Conservation (phyloP, 2,888 invertebrate species). For the Plagodis pulveraria region DNA sequence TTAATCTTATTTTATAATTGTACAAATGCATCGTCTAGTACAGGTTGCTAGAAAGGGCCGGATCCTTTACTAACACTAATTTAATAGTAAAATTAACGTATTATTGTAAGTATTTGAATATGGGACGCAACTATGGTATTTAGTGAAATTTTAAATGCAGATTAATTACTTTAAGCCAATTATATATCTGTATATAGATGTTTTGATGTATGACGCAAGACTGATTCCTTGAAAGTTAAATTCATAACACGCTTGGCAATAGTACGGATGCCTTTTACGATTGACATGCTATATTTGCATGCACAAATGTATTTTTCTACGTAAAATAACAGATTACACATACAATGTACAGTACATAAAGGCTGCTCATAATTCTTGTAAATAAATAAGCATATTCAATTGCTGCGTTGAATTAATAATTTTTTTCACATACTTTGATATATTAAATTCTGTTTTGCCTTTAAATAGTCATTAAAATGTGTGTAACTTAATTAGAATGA, state of each 20-base stretch:
- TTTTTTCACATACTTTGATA: too few relatives aligned
- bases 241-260: constrained; percentile 6
- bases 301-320: too few relatives aligned
- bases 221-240: constrained; percentile 68
- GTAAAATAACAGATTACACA: too few relatives aligned
- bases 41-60: constrained; percentile 75
- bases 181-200: constrained; percentile 75
- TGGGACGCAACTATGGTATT: constrained; percentile 83
- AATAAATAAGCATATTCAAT: too few relatives aligned
- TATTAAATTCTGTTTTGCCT: too few relatives aligned
- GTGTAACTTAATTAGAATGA: too few relatives aligned
- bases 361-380: too few relatives aligned
- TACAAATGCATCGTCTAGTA: constrained; percentile 67
- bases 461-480: too few relatives aligned
- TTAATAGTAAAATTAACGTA: constrained; percentile 65
- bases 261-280: background rate
- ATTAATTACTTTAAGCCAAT: constrained; percentile 54
- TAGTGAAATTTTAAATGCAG: constrained; percentile 71
- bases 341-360: too few relatives aligned
- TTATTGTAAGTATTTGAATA: constrained; percentile 75
- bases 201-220: constrained; percentile 67
- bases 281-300: too few relatives aligned
- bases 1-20: constrained; percentile 56
- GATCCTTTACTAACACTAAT: constrained; percentile 68
- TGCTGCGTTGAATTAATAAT: too few relatives aligned